phyloP scores from a whole-genome alignment of 2,797 vertebrate genomes.

The Bovichtus variegatus region DNA sequence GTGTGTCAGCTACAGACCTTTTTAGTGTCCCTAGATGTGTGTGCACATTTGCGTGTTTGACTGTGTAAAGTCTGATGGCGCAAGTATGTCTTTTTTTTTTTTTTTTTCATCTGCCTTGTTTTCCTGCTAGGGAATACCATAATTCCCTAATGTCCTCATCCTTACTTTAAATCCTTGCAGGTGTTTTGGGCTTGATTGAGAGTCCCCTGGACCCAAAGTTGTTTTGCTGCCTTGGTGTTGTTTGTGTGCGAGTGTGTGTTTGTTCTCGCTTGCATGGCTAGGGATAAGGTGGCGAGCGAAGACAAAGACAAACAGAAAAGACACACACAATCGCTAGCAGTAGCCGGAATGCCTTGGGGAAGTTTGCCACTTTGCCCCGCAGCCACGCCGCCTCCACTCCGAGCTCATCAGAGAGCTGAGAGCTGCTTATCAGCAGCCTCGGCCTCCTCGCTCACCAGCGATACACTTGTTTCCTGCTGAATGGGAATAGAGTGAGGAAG shows the following conservation, averaged over 20 bases:
- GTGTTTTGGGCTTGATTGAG: slow-evolving; percentile 75
- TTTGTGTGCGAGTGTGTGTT: slow-evolving; percentile 33
- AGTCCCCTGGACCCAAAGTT: slow-evolving; percentile 66
- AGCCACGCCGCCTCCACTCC: slow-evolving; percentile 38
- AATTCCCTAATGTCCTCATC: slow-evolving; percentile 72
- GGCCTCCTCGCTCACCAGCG: slow-evolving; percentile 46
- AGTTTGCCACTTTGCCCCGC: slow-evolving; percentile 56
- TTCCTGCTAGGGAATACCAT: slow-evolving; percentile 44
- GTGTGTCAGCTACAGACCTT: slow-evolving; percentile 11
- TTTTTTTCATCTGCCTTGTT: slow-evolving; percentile 50
- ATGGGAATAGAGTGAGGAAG: slow-evolving; percentile 31
- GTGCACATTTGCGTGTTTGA: slow-evolving; percentile 14
- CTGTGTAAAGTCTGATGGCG: slow-evolving; percentile 40
- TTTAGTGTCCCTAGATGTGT: slow-evolving; percentile 44
- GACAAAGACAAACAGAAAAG: slow-evolving; percentile 55
- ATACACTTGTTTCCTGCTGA: slow-evolving; percentile 66
- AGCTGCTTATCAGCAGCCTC: slow-evolving; percentile 67
- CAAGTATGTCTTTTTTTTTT: slow-evolving; percentile 29
- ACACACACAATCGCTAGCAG: slow-evolving; percentile 9
- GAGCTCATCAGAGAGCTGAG: slow-evolving; percentile 60
- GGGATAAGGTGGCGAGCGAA: slow-evolving; percentile 37
- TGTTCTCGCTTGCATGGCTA: slow-evolving; percentile 40
- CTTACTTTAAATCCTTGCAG: slow-evolving; percentile 75
- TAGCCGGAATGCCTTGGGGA: slow-evolving; percentile 53
- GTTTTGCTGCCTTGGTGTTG: slow-evolving; percentile 50